These are phyloP conservation scores for Opisthograptis luteolata DNA, from an alignment of 2,888 invertebrate species.

Conservation along the genomic window DNA sequence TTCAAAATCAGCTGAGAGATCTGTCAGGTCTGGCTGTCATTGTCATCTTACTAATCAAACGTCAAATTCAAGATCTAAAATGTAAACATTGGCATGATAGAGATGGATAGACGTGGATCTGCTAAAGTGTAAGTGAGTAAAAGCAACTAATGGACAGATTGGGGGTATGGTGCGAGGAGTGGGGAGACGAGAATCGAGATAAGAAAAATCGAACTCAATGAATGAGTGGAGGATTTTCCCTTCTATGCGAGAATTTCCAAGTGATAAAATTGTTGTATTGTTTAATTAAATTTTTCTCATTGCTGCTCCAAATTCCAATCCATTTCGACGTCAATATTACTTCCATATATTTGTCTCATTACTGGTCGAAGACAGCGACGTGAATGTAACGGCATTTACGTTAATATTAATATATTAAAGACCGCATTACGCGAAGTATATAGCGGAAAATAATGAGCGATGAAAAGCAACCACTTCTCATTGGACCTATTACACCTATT, in stretches of 20 bases:
- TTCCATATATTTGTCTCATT: slow-evolving; percentile 10
- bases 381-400: slow-evolving; percentile 38
- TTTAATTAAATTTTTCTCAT: slow-evolving; percentile 31
- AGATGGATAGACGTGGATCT: neutral
- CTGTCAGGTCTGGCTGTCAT: slow-evolving; percentile 5
- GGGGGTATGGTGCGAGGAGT: neutral
- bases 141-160: neutral
- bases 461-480: slow-evolving; percentile 88
- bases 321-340: slow-evolving; percentile 27
- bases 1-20: slow-evolving; percentile 15
- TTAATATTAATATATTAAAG: slow-evolving; percentile 7
- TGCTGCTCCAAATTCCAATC: slow-evolving; percentile 33
- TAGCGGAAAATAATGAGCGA: slow-evolving; percentile 80
- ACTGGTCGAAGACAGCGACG: slow-evolving; percentile 14
- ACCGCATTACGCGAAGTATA: neutral
- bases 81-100: slow-evolving; percentile 8
- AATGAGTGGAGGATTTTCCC: too few species aligned
- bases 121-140: neutral
- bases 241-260: slow-evolving; percentile 28
- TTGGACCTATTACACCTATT: slow-evolving; percentile 64
- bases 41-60: neutral
- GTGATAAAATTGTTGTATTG: slow-evolving; percentile 18
- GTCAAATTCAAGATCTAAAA: too few species aligned
- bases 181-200: neutral
- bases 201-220: slow-evolving; percentile 22